Conservation (phyloP, 2,888 invertebrate genomes). For the Petrolisthes manimaculis region DNA sequence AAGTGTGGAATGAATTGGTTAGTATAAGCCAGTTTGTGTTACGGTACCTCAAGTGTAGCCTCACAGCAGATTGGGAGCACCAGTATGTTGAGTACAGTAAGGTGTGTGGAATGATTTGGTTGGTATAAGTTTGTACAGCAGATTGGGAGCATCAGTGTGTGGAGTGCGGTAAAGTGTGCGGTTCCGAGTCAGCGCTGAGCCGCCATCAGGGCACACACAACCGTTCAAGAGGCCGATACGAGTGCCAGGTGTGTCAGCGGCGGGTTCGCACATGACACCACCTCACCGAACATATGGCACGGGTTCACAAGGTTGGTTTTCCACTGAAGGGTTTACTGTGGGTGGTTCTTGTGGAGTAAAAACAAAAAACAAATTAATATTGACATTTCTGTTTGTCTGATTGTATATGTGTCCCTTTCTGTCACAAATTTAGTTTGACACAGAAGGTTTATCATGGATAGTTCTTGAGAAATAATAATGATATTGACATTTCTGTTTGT, state of each 20-base stretch:
- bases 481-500: too few species aligned
- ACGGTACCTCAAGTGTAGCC: neutral
- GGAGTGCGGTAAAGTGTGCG: conserved; percentile 41
- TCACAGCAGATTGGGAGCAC: conserved; percentile 12
- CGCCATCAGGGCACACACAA: conserved; percentile 38
- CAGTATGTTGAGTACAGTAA: conserved; percentile 42
- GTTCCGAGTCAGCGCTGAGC: conserved; percentile 53
- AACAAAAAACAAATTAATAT: neutral
- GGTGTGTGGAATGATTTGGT: neutral
- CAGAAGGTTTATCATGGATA: too few species aligned
- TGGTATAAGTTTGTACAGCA: neutral
- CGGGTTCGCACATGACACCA: conserved; percentile 29
- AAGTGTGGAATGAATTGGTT: too few species aligned
- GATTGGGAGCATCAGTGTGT: conserved; percentile 31
- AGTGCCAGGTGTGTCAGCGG: conserved; percentile 41
- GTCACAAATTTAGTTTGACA: too few species aligned
- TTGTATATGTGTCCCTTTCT: too few species aligned
- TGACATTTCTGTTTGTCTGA: too few species aligned
- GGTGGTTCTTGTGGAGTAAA: neutral
- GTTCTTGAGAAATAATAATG: too few species aligned
- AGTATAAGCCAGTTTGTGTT: neutral
- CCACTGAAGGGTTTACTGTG: too few species aligned
- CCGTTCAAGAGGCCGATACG: conserved; percentile 30
- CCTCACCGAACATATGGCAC: conserved; percentile 45
- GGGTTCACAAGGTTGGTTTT: conserved; percentile 45